Base-by-base conservation (phyloP, 2,113 vertebrate genomes). In the Python bivittatus region DNA sequence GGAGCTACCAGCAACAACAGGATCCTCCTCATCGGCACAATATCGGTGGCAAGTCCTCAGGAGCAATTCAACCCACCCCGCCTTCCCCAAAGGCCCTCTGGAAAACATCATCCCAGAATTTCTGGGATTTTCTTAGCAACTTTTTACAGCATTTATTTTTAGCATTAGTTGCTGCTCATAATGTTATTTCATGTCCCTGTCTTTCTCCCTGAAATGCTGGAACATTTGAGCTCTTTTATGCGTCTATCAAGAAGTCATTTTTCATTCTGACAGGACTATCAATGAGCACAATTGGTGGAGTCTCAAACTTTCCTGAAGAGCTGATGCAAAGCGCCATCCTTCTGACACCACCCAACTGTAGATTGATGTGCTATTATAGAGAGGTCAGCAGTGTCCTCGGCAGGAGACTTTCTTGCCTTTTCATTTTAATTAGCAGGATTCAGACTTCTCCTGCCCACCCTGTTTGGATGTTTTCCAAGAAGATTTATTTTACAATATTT, bases 231-330 rank as follows among this genome's bases (percentile, higher is more conserved):
- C 22, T 88, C 86, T 88, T 58, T 88, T 13, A 23, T 58, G 42
- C 33, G 33, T 88, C 33, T 57, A 42, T 58, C 86, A 88, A 88
- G 4, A 60, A 58, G 86, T 42, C 86, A 42, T 88, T 88, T 88
- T 88, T 88, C 86, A 88, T 88, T 86, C 48, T 86, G 85, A 86
- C 85, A 86, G 85, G 53, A 86, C 52, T 54, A 56, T 56, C 52
- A 20, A 86, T 56, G 1, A 86, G 29, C 15, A 33, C 27, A 56
- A 10, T 15, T 86, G 27, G 2, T 33, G 29, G 85, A 6, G 52
- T 1, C 85, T 56, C 53, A 56, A 86, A 15, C 27, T 22, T 56
- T 56, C 15, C 29, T 2, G 3, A 20, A 56, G n/a, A 54, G 85
- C 15, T 86, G 29, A n/a, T 54, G 25, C 27, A 86, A 17, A 38